These are phyloP conservation scores for Drosophila dunni DNA, from an alignment of 1,140 invertebrate species.

Conservation along the genomic window DNA sequence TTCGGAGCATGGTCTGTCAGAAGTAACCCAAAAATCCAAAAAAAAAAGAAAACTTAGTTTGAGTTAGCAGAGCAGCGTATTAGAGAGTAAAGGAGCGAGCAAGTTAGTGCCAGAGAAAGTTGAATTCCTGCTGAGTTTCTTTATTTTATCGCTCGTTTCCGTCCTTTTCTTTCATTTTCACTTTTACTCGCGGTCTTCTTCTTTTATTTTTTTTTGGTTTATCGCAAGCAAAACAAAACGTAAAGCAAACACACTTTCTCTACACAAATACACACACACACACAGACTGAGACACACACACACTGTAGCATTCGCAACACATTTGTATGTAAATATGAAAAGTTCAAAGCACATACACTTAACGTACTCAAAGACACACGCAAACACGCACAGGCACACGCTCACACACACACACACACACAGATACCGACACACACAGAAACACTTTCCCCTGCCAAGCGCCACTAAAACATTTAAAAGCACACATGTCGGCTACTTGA, in stretches of 20 bases:
- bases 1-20: constrained; percentile 32
- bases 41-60: constrained; percentile 19
- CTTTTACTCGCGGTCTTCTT: constrained; percentile 7
- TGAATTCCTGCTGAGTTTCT: constrained; percentile 17
- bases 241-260: constrained; percentile 64
- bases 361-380: constrained; percentile 67
- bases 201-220: constrained; percentile 48
- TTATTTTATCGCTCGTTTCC: constrained; percentile 32
- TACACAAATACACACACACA: constrained; percentile 21
- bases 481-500: constrained; percentile 69
- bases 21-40: constrained; percentile 13
- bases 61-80: not conserved
- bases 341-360: constrained; percentile 80
- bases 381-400: constrained; percentile 32
- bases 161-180: constrained; percentile 1
- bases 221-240: constrained; percentile 75
- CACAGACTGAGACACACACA: not conserved
- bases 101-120: not conserved
- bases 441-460: not conserved
- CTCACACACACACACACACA: not conserved
- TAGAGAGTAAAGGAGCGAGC: constrained; percentile 3
- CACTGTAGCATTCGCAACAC: constrained; percentile 29
- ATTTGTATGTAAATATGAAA: constrained; percentile 76
- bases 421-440: not conserved
- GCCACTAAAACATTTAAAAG: not conserved